Percentiles rank a stretch among this genome's conserved stretches.
These are phyloP conservation scores for Macaria notata DNA, from an alignment of 2,888 invertebrate genomes.

Conservation along the genomic window DNA sequence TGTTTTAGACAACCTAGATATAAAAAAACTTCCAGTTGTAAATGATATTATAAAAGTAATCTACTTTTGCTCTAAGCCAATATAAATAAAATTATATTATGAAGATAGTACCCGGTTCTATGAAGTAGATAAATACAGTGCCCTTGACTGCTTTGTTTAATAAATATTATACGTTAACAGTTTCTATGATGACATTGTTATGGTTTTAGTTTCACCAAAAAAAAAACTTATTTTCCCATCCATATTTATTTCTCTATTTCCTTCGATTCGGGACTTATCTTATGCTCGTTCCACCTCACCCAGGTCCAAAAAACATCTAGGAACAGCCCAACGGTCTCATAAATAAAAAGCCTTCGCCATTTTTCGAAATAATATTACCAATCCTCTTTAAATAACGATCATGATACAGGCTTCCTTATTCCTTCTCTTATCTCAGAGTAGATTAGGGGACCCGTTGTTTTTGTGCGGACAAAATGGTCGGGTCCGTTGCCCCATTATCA, in stretches of 20 bases:
- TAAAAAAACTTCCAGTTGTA: too few species aligned
- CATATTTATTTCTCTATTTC: too few species aligned
- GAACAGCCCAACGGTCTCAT: conserved; percentile 1
- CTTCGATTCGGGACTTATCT: background rate
- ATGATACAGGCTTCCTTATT: conserved; percentile 28
- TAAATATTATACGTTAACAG: too few species aligned
- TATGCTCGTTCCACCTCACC: background rate
- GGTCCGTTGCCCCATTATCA: conserved; percentile 56
- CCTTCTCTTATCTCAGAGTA: conserved; percentile 38
- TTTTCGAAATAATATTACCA: conserved; percentile 23
- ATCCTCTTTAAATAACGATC: conserved; percentile 26
- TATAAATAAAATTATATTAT: too few species aligned
- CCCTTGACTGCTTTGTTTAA: too few species aligned
- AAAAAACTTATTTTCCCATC: too few species aligned
- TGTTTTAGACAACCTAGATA: too few species aligned
- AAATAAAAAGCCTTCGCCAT: conserved; percentile 12
- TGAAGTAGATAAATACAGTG: too few species aligned
- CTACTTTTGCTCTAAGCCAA: too few species aligned
- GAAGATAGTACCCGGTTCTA: too few species aligned
- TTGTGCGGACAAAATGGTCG: conserved; percentile 55
- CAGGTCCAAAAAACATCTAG: conserved; percentile 3
- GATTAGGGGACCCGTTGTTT: conserved; percentile 63
- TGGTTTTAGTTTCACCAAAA: background rate
- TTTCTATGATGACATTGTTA: too few species aligned
- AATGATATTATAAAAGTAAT: too few species aligned